These are phyloP conservation scores for Tapirus terrestris DNA, from an alignment of 2,113 vertebrate species.

Conservation along the genomic window DNA sequence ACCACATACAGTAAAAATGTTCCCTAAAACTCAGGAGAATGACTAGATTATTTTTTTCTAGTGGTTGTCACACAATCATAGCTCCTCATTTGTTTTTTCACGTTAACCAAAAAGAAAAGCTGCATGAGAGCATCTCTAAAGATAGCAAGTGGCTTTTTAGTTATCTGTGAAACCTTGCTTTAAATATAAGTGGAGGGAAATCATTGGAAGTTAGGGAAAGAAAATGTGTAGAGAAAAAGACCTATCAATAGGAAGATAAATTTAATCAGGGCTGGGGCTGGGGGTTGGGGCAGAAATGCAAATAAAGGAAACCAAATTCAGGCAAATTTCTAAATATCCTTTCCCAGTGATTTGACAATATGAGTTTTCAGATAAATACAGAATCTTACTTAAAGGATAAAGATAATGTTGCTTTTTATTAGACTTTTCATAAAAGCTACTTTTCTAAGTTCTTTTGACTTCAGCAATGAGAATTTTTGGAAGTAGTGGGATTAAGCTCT, in stretches of 20 bases:
- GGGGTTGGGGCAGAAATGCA: constrained; percentile 11
- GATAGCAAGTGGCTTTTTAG: constrained; percentile 47
- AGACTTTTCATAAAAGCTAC: constrained; percentile 51
- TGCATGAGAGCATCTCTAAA: constrained; percentile 52
- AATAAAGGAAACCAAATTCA: constrained; percentile 58
- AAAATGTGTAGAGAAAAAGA: constrained; percentile 44
- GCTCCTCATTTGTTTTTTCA: constrained; percentile 29
- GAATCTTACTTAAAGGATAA: constrained; percentile 49
- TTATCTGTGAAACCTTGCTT: constrained; percentile 53
- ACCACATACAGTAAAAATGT: constrained; percentile 41
- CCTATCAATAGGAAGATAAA: neutral
- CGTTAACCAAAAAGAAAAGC: constrained; percentile 30
- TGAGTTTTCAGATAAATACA: constrained; percentile 53
- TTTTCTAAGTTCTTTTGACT: constrained; percentile 64
- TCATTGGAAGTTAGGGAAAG: constrained; percentile 43
- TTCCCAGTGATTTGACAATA: constrained; percentile 47
- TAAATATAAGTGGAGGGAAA: constrained; percentile 35
- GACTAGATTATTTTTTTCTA: constrained; percentile 54
- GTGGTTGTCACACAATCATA: constrained; percentile 3
- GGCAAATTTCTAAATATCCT: constrained; percentile 41
- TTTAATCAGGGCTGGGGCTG: neutral
- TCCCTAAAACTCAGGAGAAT: constrained; percentile 21
- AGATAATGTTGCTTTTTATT: constrained; percentile 49
- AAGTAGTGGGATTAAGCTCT: constrained; percentile 50
- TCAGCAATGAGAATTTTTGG: constrained; percentile 48